phyloP scores from a whole-genome alignment of 2,797 vertebrate species.

The Morelia viridis region DNA sequence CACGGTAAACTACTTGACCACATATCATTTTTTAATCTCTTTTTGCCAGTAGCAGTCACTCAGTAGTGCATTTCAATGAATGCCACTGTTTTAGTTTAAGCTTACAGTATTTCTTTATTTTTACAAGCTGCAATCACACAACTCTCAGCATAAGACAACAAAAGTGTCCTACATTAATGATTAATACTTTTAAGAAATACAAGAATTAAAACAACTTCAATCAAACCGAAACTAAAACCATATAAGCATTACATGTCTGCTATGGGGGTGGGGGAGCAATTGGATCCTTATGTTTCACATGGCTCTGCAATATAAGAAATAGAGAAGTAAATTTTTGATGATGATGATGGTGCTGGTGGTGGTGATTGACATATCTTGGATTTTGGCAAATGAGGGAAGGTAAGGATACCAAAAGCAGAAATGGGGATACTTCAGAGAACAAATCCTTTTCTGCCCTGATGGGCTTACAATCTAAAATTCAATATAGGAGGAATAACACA shows the following conservation, averaged over 20 bases:
- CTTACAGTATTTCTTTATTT: not conserved
- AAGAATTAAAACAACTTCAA: not conserved
- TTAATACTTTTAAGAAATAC: not conserved
- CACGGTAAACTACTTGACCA: slow-evolving; percentile 25
- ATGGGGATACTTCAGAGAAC: not conserved
- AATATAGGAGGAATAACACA: not conserved
- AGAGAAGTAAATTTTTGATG: not conserved
- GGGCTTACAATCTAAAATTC: not conserved
- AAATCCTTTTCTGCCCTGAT: not conserved
- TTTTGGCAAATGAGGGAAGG: not conserved
- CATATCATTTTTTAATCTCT: slow-evolving; percentile 8
- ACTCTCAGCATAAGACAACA: not conserved
- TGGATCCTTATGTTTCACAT: not conserved
- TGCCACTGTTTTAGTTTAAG: not conserved
- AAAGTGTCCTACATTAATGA: not conserved
- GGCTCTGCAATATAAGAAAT: not conserved
- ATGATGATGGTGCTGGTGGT: not conserved
- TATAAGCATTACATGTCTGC: not conserved
- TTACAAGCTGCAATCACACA: not conserved
- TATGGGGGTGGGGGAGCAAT: not conserved
- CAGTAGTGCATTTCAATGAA: not conserved
- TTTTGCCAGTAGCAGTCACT: slow-evolving; percentile 19
- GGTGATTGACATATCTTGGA: not conserved
- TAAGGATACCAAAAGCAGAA: not conserved
- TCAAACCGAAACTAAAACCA: not conserved